Evolutionary conservation across 1,140 invertebrate species (phyloP).

Genomic region (Bombus impatiens): DNA sequence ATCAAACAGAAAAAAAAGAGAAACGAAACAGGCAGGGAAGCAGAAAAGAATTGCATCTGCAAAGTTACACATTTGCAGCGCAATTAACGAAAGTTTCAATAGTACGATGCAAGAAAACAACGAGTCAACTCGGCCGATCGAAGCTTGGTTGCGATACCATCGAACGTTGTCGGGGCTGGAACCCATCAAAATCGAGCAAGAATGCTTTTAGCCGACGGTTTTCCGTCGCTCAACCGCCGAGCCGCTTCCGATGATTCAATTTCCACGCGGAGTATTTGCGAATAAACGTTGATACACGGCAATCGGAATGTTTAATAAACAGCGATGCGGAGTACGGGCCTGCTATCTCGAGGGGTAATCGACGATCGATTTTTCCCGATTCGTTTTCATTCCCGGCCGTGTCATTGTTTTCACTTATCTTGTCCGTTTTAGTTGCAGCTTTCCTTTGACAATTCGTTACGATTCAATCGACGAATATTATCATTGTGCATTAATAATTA

Average conservation of each 20-base stretch:
- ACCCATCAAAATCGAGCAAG: conserved; percentile 4
- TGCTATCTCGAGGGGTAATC: conserved; percentile 26
- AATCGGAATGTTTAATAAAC: conserved; percentile 47
- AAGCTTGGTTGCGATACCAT: neutral
- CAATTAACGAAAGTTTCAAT: conserved; percentile 25
- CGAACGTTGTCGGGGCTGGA: neutral
- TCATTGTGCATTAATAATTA: no score
- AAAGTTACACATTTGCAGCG: neutral
- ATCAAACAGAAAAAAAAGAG: no score
- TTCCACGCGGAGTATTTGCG: conserved; percentile 34
- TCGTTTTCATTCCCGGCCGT: neutral
- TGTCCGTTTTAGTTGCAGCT: no score
- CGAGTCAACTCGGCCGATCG: neutral
- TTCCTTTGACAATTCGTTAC: neutral
- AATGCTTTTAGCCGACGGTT: conserved; percentile 8
- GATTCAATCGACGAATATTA: no score
- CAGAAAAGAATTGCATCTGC: neutral
- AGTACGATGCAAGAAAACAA: neutral
- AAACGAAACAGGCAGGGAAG: neutral
- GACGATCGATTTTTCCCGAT: conserved; percentile 21
- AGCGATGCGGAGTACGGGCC: neutral
- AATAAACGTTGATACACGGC: conserved; percentile 44
- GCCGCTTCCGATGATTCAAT: conserved; percentile 21
- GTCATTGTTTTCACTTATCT: no score
- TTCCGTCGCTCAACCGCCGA: neutral